A percentile compares a stretch with the other conserved stretches of the same genome.
phyloP scores from a whole-genome alignment of 53 echinoderm and acorn worm genomes.

The Holothuria scabra region DNA sequence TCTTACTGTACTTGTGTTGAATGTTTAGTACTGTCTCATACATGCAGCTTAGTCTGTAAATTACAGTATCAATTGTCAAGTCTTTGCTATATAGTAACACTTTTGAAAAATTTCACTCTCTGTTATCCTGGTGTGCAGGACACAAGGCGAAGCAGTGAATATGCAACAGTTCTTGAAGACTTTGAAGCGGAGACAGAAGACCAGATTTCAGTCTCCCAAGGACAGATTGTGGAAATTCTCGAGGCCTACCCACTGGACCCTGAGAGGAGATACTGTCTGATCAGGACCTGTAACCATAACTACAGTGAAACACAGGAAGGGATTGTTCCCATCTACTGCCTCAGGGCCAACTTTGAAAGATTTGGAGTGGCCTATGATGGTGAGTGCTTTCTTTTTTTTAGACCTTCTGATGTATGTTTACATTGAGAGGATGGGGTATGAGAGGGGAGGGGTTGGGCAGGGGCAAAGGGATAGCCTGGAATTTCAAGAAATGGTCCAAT shows the following conservation, averaged over 20 bases:
- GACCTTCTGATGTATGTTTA: too few relatives aligned
- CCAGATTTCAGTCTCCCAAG: constrained; percentile 73
- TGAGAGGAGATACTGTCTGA: constrained; percentile 74
- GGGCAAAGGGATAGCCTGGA: too few relatives aligned
- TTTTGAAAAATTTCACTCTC: background rate
- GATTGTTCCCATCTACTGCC: constrained; percentile 71
- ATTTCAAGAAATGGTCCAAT: too few relatives aligned
- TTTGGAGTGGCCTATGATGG: constrained; percentile 22
- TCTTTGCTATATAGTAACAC: too few relatives aligned
- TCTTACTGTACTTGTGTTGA: too few relatives aligned
- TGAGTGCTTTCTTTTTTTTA: background rate
- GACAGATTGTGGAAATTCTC: constrained; percentile 87
- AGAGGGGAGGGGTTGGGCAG: too few relatives aligned
- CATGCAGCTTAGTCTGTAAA: too few relatives aligned
- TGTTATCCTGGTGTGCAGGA: constrained; percentile 59
- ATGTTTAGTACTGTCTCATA: too few relatives aligned
- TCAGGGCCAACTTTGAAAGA: constrained; percentile 42
- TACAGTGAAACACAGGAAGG: constrained; percentile 73
- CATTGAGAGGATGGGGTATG: too few relatives aligned
- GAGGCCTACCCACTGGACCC: constrained; percentile 61
- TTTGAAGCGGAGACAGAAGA: constrained; percentile 66
- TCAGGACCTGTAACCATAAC: constrained; percentile 73
- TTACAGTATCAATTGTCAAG: too few relatives aligned
- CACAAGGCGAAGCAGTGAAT: constrained; percentile 80
- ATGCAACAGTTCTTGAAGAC: constrained; percentile 82